Evolutionary conservation across 1,140 invertebrate species (phyloP).

Genomic region (Cyclina sinensis): DNA sequence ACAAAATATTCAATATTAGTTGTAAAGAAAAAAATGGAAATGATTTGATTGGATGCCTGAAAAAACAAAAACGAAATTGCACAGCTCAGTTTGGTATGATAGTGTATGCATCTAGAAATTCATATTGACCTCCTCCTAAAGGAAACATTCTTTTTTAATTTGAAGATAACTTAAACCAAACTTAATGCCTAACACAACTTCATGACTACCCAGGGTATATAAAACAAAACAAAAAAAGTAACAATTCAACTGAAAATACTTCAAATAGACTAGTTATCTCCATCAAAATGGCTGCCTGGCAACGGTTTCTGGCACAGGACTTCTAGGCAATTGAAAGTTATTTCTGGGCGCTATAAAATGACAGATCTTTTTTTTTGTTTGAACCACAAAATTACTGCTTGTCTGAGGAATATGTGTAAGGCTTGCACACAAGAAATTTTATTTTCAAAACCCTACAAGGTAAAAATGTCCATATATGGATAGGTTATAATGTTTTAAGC

Average conservation of each 20-base stretch:
- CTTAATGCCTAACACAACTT: neutral
- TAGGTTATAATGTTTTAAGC: too few species aligned
- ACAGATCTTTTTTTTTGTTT: too few species aligned
- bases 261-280: slow-evolving; percentile 20
- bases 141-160: neutral
- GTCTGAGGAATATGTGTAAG: too few species aligned
- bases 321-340: neutral
- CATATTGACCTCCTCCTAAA: neutral
- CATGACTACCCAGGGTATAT: neutral
- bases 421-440: too few species aligned
- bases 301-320: neutral
- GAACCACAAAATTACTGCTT: too few species aligned
- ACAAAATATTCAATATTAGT: neutral
- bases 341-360: too few species aligned
- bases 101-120: too few species aligned
- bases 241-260: slow-evolving; percentile 33
- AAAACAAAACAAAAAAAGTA: slow-evolving; percentile 32
- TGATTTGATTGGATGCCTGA: neutral
- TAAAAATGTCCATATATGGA: too few species aligned
- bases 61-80: neutral
- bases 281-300: neutral
- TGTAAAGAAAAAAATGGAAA: neutral
- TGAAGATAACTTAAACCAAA: neutral
- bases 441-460: too few species aligned
- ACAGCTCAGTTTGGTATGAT: neutral